phyloP scores from a whole-genome alignment of 2,888 invertebrate genomes.

The Lamellibrachia columna region DNA sequence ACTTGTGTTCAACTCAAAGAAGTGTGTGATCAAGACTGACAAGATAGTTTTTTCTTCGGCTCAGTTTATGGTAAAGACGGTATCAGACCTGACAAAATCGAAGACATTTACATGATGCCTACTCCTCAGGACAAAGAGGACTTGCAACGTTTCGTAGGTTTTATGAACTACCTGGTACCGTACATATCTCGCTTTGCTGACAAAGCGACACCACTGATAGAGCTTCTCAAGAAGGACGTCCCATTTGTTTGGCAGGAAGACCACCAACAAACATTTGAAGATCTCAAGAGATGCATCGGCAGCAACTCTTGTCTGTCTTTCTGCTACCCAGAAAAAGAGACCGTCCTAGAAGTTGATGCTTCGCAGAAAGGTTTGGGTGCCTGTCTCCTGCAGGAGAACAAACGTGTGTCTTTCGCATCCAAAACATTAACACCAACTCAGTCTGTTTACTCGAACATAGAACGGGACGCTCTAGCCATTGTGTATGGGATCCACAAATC shows the following conservation, averaged over 20 bases:
- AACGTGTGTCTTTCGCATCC: no score
- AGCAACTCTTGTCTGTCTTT: not conserved
- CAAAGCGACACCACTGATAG: constrained; percentile 25
- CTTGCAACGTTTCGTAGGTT: constrained; percentile 35
- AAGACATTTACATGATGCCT: constrained; percentile 34
- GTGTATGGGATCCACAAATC: constrained; percentile 41
- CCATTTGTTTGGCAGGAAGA: constrained; percentile 29
- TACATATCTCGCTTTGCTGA: constrained; percentile 32
- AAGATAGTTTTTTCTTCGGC: constrained; percentile 28
- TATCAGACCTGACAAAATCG: constrained; percentile 33
- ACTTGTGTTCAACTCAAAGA: not conserved
- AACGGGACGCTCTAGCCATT: constrained; percentile 29
- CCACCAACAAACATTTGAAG: constrained; percentile 22
- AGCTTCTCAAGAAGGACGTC: constrained; percentile 35
- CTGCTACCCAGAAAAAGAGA: no score
- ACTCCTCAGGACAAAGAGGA: constrained; percentile 32
- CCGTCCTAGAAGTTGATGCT: no score
- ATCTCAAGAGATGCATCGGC: not conserved
- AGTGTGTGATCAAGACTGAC: not conserved
- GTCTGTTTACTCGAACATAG: not conserved
- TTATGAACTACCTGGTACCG: constrained; percentile 32
- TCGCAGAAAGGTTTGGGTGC: no score
- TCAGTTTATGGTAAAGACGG: not conserved
- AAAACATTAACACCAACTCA: no score
- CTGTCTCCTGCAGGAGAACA: not conserved